Percentiles rank a stretch among this genome's conserved stretches.
phyloP scores from a whole-genome alignment of 2,797 vertebrate species.

The Telmatherina bonti region DNA sequence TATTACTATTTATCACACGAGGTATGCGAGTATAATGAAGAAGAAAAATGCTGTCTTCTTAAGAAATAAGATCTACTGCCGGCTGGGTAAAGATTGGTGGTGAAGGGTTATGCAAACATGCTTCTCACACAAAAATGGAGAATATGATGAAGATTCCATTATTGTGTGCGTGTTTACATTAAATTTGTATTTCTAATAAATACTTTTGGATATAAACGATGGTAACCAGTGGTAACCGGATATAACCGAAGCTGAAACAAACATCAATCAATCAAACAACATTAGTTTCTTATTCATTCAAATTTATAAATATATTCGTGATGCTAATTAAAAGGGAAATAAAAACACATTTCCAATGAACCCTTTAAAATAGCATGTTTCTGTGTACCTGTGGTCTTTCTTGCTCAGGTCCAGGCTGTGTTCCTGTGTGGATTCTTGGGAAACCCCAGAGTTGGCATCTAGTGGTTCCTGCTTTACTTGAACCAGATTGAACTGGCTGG shows the following conservation, averaged over 20 bases:
- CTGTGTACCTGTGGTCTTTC: conserved; percentile 90
- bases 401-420: conserved; percentile 95
- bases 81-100: conserved; percentile 60
- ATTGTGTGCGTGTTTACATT: conserved; percentile 50
- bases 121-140: conserved; percentile 53
- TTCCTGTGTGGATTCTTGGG: conserved; percentile 90
- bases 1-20: conserved; percentile 86
- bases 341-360: not conserved
- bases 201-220: conserved; percentile 30
- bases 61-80: conserved; percentile 67
- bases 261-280: conserved; percentile 39
- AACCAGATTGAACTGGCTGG: conserved; percentile 87
- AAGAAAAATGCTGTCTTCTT: conserved; percentile 81
- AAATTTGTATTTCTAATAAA: conserved; percentile 51
- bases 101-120: conserved; percentile 69
- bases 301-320: not conserved
- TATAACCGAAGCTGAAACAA: conserved; percentile 29
- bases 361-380: not conserved
- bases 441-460: conserved; percentile 77
- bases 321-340: not conserved
- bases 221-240: no score
- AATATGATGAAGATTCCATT: conserved; percentile 54
- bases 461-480: conserved; percentile 90
- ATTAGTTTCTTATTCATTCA: conserved; percentile 30
- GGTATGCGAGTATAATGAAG: conserved; percentile 81